Conservation (phyloP, 1,140 invertebrate genomes). For the Diprion similis region DNA sequence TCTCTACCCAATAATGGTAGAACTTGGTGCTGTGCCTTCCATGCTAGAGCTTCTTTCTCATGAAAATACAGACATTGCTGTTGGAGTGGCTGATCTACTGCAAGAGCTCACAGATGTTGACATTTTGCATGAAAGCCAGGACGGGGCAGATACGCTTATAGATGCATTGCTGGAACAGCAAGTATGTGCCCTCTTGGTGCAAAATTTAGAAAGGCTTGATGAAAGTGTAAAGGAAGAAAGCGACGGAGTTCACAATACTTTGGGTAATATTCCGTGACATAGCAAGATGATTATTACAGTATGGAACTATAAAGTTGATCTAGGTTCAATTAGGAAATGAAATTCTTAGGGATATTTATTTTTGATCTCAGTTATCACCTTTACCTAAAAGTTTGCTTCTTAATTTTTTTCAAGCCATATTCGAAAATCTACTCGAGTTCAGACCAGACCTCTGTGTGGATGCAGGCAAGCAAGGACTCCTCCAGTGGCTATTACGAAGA, state of each 20-base stretch:
- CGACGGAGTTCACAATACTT: conserved; percentile 95
- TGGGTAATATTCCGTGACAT: conserved; percentile 66
- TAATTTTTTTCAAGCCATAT: conserved; percentile 68
- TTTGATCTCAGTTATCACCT: conserved; percentile 14
- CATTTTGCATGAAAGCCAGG: conserved; percentile 89
- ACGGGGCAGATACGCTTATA: conserved; percentile 80
- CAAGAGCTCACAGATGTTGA: conserved; percentile 97
- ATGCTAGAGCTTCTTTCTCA: conserved; percentile 93
- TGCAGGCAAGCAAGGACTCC: conserved; percentile 86
- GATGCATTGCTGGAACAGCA: conserved; percentile 86
- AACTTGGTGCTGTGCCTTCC: conserved; percentile 87
- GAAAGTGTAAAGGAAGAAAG: conserved; percentile 94
- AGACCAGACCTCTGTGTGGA: conserved; percentile 83
- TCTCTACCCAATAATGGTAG: conserved; percentile 90
- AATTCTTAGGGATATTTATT: neutral
- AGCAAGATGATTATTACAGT: neutral
- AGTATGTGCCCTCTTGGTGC: conserved; percentile 88
- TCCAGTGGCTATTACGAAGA: conserved; percentile 92
- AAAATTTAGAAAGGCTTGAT: conserved; percentile 93
- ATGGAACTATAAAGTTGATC: too few species aligned
- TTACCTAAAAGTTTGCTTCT: conserved; percentile 22
- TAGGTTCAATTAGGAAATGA: too few species aligned
- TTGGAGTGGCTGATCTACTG: conserved; percentile 80
- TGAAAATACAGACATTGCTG: conserved; percentile 95
- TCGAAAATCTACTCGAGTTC: conserved; percentile 94